A percentile compares a stretch with the other conserved stretches of the same genome.
These are phyloP conservation scores for Strongylocentrotus purpuratus DNA, from an alignment of 35 echinoderm and acorn worm species.

Conservation along the genomic window DNA sequence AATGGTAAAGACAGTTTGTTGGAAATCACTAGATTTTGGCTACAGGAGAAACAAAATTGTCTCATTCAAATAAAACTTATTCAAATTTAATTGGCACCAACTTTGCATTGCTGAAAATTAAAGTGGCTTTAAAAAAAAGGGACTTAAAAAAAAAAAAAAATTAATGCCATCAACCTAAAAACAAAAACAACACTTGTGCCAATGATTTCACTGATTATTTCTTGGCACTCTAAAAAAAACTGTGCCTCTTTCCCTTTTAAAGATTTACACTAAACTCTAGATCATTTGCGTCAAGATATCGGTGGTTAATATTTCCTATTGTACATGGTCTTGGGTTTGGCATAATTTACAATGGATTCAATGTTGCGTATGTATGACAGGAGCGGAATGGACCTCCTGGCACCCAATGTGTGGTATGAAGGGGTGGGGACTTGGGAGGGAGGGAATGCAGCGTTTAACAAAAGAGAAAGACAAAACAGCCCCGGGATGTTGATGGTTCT, in stretches of 20 bases:
- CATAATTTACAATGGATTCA: not conserved
- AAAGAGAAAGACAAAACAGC: not conserved
- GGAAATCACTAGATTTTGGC: not conserved
- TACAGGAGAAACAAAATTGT: no score
- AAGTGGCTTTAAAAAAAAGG: no score
- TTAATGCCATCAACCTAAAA: not conserved
- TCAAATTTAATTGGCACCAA: no score
- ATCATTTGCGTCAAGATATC: conserved; percentile 9
- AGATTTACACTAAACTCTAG: conserved; percentile 12
- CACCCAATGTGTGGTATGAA: not conserved
- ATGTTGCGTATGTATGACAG: not conserved
- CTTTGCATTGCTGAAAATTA: no score
- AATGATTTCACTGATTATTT: not conserved
- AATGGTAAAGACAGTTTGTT: not conserved
- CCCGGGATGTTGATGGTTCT: not conserved
- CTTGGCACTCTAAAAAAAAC: not conserved
- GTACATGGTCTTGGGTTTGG: not conserved
- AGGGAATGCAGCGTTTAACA: not conserved
- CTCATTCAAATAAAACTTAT: no score
- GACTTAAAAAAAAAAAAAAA: not conserved
- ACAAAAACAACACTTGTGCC: not conserved
- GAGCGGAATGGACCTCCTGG: not conserved
- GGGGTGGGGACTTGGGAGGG: not conserved
- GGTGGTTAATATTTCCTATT: not conserved
- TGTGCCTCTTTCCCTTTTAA: not conserved